Evolutionary conservation across 2,113 vertebrate genomes (phyloP).

Genomic region (Gasterosteus aculeatus): DNA sequence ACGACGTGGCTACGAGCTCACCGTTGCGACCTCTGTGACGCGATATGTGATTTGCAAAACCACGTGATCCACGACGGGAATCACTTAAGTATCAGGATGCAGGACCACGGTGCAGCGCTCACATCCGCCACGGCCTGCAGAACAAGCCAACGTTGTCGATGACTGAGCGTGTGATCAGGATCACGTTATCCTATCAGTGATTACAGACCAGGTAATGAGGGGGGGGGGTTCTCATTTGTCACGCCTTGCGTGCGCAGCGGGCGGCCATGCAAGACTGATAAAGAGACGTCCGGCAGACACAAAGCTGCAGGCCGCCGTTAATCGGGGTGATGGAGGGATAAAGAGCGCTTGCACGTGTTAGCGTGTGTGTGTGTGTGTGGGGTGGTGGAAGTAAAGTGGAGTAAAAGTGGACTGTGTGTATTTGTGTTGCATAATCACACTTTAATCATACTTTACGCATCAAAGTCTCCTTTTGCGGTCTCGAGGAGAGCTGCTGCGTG

Average conservation of each 20-base stretch:
- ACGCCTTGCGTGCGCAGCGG: conserved; percentile 65
- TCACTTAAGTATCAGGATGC: too few species aligned
- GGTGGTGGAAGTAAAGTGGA: conserved; percentile 13
- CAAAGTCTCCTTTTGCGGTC: background rate
- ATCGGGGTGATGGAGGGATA: conserved; percentile 47
- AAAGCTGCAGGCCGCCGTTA: conserved; percentile 42
- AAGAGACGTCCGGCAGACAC: conserved; percentile 34
- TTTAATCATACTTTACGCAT: background rate
- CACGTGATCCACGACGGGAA: too few species aligned
- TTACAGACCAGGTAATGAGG: conserved; percentile 71
- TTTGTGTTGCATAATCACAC: background rate
- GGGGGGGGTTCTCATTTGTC: conserved; percentile 63
- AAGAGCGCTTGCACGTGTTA: conserved; percentile 3
- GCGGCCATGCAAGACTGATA: conserved; percentile 52
- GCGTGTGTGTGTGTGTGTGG: conserved; percentile 20
- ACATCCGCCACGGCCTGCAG: conserved; percentile 13
- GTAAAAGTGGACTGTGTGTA: background rate
- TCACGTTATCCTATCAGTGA: conserved; percentile 65
- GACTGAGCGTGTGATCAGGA: conserved; percentile 7
- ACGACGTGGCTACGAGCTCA: too few species aligned
- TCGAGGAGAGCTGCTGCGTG: background rate
- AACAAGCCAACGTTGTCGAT: conserved; percentile 56
- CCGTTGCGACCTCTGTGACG: too few species aligned
- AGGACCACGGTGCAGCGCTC: conserved; percentile 41
- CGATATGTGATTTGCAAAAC: too few species aligned